phyloP scores from a whole-genome alignment of 2,797 vertebrate species.

The Paguma larvata region DNA sequence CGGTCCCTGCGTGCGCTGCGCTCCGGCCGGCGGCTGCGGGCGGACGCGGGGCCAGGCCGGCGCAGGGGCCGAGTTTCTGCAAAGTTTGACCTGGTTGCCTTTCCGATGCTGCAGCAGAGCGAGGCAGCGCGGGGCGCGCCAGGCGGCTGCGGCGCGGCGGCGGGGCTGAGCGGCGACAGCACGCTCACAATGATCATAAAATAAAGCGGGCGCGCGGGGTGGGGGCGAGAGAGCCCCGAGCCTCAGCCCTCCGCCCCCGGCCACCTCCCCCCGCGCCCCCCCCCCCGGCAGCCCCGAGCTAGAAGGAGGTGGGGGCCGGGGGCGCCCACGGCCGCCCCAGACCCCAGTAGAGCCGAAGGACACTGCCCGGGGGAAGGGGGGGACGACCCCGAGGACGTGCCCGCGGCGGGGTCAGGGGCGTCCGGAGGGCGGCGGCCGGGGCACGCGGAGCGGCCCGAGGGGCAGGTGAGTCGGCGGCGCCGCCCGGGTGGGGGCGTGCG shows the following conservation, averaged over 20 bases:
- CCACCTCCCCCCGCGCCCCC: conserved; percentile 55
- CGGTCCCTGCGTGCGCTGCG: conserved; percentile 58
- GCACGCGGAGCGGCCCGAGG: conserved; percentile 50
- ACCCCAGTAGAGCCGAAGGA: conserved; percentile 45
- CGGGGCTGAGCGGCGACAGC: conserved; percentile 63
- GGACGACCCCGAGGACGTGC: conserved; percentile 57
- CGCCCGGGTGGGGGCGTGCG: conserved; percentile 49
- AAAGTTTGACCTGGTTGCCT: conserved; percentile 92
- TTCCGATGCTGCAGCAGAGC: conserved; percentile 84
- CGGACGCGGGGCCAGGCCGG: conserved; percentile 61
- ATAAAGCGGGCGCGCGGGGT: conserved; percentile 71
- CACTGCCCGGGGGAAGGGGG: conserved; percentile 34
- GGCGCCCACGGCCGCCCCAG: conserved; percentile 17
- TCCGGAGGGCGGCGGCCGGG: conserved; percentile 63
- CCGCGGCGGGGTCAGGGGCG: conserved; percentile 45
- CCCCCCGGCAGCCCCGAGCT: conserved; percentile 50
- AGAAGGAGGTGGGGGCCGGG: conserved; percentile 19
- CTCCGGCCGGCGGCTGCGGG: conserved; percentile 67
- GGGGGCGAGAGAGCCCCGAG: conserved; percentile 64
- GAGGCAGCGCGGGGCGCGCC: conserved; percentile 72
- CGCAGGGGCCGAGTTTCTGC: conserved; percentile 79
- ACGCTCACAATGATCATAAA: conserved; percentile 76
- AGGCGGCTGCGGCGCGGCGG: conserved; percentile 70
- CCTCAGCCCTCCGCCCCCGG: conserved; percentile 61
- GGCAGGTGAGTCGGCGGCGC: conserved; percentile 78